phyloP scores from a whole-genome alignment of 1,140 invertebrate species.

The Grapholita molesta region DNA sequence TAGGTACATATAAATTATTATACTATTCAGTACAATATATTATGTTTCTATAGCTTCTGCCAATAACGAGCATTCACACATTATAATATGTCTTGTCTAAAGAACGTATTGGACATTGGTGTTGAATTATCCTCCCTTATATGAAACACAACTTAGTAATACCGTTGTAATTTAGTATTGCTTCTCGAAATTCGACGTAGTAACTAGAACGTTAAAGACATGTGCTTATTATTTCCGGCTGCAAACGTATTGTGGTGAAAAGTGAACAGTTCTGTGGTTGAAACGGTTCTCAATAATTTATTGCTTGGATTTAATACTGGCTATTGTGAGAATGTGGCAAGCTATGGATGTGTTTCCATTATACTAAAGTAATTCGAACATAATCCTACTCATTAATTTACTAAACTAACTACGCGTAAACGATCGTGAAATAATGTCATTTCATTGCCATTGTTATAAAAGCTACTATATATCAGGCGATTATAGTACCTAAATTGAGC shows the following conservation, averaged over 20 bases:
- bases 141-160: not conserved
- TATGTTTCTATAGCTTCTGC: not conserved
- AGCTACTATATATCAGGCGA: too few relatives aligned
- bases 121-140: constrained; percentile 17
- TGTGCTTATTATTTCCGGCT: too few relatives aligned
- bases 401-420: too few relatives aligned
- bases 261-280: constrained; percentile 15
- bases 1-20: not conserved
- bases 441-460: too few relatives aligned
- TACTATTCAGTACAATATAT: not conserved
- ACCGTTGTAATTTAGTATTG: not conserved
- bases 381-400: not conserved
- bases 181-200: not conserved
- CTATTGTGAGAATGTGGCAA: constrained; percentile 17
- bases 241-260: not conserved
- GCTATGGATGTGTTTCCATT: constrained; percentile 7
- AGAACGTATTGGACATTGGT: constrained; percentile 12
- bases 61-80: constrained; percentile 16
- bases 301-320: constrained; percentile 19
- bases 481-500: too few relatives aligned
- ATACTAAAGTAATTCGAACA: not conserved
- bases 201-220: not conserved
- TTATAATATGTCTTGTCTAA: constrained; percentile 15
- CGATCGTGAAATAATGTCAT: too few relatives aligned
- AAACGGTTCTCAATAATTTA: constrained; percentile 19